Conservation (phyloP, 2,113 vertebrate species). For the Arizona elegans region DNA sequence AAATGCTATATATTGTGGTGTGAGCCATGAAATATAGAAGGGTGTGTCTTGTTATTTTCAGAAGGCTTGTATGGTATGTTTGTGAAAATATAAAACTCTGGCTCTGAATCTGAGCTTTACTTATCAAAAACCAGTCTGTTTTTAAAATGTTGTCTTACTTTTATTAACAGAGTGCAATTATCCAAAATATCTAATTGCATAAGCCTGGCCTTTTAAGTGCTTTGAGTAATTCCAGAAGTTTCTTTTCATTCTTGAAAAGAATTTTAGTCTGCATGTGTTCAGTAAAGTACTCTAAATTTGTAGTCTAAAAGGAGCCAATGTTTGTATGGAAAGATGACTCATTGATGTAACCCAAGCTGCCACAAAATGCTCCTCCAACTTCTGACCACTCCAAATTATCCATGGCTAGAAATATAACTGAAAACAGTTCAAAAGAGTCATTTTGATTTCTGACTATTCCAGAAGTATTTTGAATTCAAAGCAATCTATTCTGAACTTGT, state of each 20-base stretch:
- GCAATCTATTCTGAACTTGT: neutral
- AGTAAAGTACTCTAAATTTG: neutral
- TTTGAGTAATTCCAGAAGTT: neutral
- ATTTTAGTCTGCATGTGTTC: constrained; percentile 6
- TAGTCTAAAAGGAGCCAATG: neutral
- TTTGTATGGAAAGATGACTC: neutral
- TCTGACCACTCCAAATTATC: neutral
- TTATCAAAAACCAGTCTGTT: constrained; percentile 16
- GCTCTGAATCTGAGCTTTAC: constrained; percentile 30
- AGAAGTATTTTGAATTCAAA: neutral
- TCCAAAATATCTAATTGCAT: neutral
- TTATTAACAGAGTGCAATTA: neutral
- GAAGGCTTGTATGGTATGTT: constrained; percentile 29
- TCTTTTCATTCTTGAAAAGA: constrained; percentile 17
- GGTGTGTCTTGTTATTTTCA: constrained; percentile 40
- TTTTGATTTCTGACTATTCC: neutral
- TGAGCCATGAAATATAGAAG: constrained; percentile 15
- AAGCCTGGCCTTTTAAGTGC: neutral
- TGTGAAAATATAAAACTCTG: constrained; percentile 37
- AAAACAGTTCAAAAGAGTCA: neutral
- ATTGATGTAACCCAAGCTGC: neutral
- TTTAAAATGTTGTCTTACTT: constrained; percentile 29
- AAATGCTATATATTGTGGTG: constrained; percentile 12
- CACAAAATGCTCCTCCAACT: constrained; percentile 6
- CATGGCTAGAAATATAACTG: neutral